Evolutionary conservation across 2,113 vertebrate species (phyloP), one percentile per base, ranked within the genome.

Genomic region (Perca schrenkii): DNA sequence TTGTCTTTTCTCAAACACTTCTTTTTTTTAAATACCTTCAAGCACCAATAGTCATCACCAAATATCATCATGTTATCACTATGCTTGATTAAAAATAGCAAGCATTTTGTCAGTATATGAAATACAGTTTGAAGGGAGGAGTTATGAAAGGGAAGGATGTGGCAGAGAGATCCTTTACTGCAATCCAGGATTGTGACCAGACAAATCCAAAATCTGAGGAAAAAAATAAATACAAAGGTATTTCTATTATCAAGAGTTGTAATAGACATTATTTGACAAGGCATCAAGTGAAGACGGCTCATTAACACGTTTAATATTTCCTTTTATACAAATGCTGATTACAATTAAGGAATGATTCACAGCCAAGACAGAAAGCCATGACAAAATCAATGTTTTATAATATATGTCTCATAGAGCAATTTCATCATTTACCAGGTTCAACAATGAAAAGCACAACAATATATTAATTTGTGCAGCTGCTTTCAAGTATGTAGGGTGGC

Each of bases 381-480:
- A 50, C 7, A 60, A 1, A 52, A 21, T 52, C 8, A 3, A 28
- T 61, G 40, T 47, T 57, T 34, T 12, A 47, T 8, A 31, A 31
- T 47, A 8, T 13, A 25, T 43, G 8, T 25, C n/a, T 54, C 61
- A 43, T 54, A 17, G 8, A 52, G 21, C 49, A 64, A 14, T 54
- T 25, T 12, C 34, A 5, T 63, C 34, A 28, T 16, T 25, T 14
- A 58, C 28, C 46, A 56, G 62, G 47, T 52, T 19, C 54, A 57
- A 64, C 57, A 79, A 65, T 76, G 36, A 21, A 53, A 56, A 57
- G 65, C 1, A 11, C 11, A 34, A 21, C 65, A 60, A 61, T 60
- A 75, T 78, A 62, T 84, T 16, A 64, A 6, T 75, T 56, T 34
- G 15, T 22, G 15, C 60, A 47, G 70, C 65, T 76, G 74, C 25